phyloP scores from a whole-genome alignment of 2,888 invertebrate species.

The Drosophila trichaetosa region DNA sequence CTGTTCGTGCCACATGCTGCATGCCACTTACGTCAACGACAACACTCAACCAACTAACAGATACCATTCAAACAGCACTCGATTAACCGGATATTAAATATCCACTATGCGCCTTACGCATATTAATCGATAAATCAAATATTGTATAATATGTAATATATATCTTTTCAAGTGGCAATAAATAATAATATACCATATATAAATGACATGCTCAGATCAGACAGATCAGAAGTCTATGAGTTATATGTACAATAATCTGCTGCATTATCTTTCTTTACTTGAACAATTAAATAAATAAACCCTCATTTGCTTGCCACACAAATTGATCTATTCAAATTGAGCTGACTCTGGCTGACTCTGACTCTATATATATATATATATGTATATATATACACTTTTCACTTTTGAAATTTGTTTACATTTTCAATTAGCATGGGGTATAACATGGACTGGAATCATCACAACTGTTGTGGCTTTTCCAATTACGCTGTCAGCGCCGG shows the following conservation, averaged over 20 bases:
- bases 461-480: conserved; percentile 15
- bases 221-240: too few relatives aligned
- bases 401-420: too few relatives aligned
- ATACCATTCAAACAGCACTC: conserved; percentile 2
- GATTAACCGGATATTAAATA: neutral
- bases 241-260: neutral
- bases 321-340: neutral
- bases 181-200: too few relatives aligned
- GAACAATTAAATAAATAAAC: neutral
- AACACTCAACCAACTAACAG: neutral
- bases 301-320: neutral
- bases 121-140: neutral
- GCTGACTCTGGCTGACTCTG: neutral
- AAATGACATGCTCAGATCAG: too few relatives aligned
- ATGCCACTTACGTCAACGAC: conserved; percentile 21
- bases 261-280: neutral
- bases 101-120: neutral
- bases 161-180: neutral
- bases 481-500: conserved; percentile 44
- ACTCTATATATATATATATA: neutral
- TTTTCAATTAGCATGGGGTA: neutral
- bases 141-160: neutral
- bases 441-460: neutral
- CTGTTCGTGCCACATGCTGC: conserved; percentile 57
- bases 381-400: too few relatives aligned